Evolutionary conservation across 2,888 invertebrate genomes (phyloP).

Genomic region (Hartigia nigra): DNA sequence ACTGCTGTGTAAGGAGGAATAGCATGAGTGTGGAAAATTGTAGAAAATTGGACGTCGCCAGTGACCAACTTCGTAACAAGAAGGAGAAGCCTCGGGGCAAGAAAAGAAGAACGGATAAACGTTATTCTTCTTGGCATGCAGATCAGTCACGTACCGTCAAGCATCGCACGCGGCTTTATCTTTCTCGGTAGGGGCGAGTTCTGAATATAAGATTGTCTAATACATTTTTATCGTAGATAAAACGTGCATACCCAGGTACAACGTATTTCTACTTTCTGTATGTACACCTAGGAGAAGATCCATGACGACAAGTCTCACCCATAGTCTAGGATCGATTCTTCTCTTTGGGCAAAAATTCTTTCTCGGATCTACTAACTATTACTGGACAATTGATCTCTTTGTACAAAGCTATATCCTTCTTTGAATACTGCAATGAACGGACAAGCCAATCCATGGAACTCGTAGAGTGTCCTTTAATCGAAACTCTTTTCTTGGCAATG

Average conservation of each 20-base stretch:
- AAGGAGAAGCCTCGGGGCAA: not conserved
- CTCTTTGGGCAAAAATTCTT: not conserved
- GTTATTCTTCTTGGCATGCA: conserved; percentile 36
- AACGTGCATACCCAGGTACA: conserved; percentile 6
- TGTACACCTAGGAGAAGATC: not conserved
- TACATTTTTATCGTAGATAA: conserved; percentile 47
- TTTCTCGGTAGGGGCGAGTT: conserved; percentile 36
- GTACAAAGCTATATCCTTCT: not conserved
- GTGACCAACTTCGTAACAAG: not conserved
- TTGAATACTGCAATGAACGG: not conserved
- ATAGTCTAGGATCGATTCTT: not conserved
- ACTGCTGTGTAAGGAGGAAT: not conserved
- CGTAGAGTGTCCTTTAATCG: not conserved
- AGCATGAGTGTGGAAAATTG: not conserved
- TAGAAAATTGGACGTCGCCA: not conserved
- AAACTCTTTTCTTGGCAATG: not conserved
- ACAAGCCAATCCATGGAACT: not conserved
- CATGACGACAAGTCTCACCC: not conserved
- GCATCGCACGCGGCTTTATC: conserved; percentile 45
- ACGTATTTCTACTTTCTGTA: not conserved
- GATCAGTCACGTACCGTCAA: conserved; percentile 43
- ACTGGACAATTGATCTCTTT: not conserved
- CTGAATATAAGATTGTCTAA: conserved; percentile 50
- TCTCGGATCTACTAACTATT: not conserved
- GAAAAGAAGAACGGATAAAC: conserved; percentile 13